Percentiles rank a stretch among this genome's conserved stretches.
These are phyloP conservation scores for Nemotelus nigrinus DNA, from an alignment of 2,888 invertebrate species.

Conservation along the genomic window DNA sequence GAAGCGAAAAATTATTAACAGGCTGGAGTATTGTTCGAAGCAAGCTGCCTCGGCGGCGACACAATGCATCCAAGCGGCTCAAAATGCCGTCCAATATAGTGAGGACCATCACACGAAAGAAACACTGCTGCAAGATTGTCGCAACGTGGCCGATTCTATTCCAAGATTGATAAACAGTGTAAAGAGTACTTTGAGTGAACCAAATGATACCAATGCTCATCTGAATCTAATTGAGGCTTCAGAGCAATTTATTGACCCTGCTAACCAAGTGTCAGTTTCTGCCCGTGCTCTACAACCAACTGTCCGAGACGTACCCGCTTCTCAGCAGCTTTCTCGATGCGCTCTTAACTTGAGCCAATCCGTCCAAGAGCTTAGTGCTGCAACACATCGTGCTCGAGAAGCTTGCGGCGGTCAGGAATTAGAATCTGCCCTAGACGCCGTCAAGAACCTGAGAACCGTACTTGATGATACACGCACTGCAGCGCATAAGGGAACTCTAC, in stretches of 20 bases:
- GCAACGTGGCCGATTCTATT: constrained; percentile 78
- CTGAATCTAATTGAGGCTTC: constrained; percentile 83
- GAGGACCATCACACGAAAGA: constrained; percentile 70
- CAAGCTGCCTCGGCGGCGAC: constrained; percentile 89
- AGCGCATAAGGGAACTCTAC: constrained; percentile 75
- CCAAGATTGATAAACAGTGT: constrained; percentile 84
- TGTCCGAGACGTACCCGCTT: constrained; percentile 79
- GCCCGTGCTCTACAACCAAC: constrained; percentile 86
- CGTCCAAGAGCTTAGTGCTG: constrained; percentile 67
- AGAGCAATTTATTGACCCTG: constrained; percentile 83
- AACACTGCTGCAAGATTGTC: constrained; percentile 78
- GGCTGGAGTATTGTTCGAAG: constrained; percentile 78
- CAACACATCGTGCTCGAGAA: constrained; percentile 75
- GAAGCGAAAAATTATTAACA: constrained; percentile 76
- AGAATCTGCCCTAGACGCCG: constrained; percentile 85
- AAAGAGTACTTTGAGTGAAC: constrained; percentile 74
- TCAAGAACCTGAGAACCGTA: constrained; percentile 82
- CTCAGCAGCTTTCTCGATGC: constrained; percentile 72
- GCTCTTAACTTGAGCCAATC: constrained; percentile 63
- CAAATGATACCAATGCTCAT: constrained; percentile 80
- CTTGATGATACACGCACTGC: constrained; percentile 82
- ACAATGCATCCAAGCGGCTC: constrained; percentile 89
- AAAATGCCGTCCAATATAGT: constrained; percentile 79
- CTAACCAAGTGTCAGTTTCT: constrained; percentile 77
- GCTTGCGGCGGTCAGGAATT: constrained; percentile 86